Base-by-base conservation (phyloP, 2,113 vertebrate species). In the Mionectes macconnelli region DNA sequence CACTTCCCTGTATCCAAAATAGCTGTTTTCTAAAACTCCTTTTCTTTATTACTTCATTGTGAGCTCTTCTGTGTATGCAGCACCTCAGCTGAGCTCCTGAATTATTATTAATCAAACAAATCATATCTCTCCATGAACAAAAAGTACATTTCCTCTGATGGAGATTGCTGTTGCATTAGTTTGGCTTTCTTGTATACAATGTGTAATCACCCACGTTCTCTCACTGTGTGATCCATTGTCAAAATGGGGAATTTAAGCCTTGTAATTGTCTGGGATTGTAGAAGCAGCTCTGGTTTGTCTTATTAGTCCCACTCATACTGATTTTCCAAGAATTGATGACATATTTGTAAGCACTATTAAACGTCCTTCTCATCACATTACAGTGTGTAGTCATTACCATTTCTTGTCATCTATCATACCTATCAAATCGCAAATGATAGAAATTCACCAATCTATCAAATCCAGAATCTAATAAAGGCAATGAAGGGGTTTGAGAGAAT, bases 341-440 rank as follows among this genome's bases (percentile, higher is more conserved):
- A 68, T 94, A 80, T 96, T 97, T 97, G 90, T 95, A 87, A 97
- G 94, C 91, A 94, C 87, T 86, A 96, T 91, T 95, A 96, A 94
- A 94, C 30, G 35, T 91, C 79, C 64, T 96, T 97, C 97, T 87
- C 90, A 60, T 87, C 85, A 94, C 96, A 96, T 90, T 90, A 70
- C 82, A 86, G 83, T 56, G 89, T 63, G 94, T 53, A 94, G 93
- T 84, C 21, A 39, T 59, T 22, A 12, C 35, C 8, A 19, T 73
- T 69, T 95, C 91, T 21, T 81, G 78, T 68, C 79, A 84, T 42
- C 57, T 81, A 30, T 31, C 67, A 35, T 1, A 39, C 7, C 78
- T 35, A 23, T 10, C 64, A 73, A 2, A 42, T 37, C 3, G 5
- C 19, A 49, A 31, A 49, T 19, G 33, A 57, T 4, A 40, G 11